Base-by-base conservation (phyloP, 2,888 invertebrate species). In the Gastrophysa polygoni region DNA sequence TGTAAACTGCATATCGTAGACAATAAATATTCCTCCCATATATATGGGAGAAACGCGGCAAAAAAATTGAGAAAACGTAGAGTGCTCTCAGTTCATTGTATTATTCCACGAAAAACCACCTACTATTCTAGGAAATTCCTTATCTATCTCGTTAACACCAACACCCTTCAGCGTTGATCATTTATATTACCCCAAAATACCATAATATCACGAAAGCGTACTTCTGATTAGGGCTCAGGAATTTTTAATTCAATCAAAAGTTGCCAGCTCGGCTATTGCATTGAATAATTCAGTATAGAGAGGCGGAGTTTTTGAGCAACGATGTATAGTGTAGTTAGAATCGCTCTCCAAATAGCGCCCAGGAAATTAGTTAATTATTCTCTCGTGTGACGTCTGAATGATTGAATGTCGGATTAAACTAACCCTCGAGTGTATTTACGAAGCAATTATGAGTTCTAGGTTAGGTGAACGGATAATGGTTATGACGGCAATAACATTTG, bases 341-440 rank as follows among this genome's bases (percentile, higher is more conserved):
- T 73, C 71, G 71, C 69, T 73, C 66, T 70, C 69, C 69, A 72
- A 73, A 73, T 70, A 73, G 67, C 71, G 65, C 68, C 68, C 67
- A 68, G 71, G 64, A 68, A 72, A 73, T 73, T 73, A 73, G 74
- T 73, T 74, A 75, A 75, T 75, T 75, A 73, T 73, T 64, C 69
- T 69, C 64, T 28, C 49, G 63, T 58, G 69, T 67, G 72, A 67
- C 66, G 68, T 70, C 67, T 52, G 63, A 63, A 68, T 71, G 70
- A 70, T 65, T 67, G 63, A 67, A 68, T 69, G 64, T 54, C 55
- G 64, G 63, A 64, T 68, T 68, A 62, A 68, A 66, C 68, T 59
- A 59, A 47, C 64, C 70, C 72, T 69, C 73, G 73, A 71, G 71
- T 75, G 71, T 76, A 75, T 74, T 74, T 73, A 68, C 61, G 66